Conservation (phyloP, 1,140 invertebrate genomes). For the Drosophila fuyamai region DNA sequence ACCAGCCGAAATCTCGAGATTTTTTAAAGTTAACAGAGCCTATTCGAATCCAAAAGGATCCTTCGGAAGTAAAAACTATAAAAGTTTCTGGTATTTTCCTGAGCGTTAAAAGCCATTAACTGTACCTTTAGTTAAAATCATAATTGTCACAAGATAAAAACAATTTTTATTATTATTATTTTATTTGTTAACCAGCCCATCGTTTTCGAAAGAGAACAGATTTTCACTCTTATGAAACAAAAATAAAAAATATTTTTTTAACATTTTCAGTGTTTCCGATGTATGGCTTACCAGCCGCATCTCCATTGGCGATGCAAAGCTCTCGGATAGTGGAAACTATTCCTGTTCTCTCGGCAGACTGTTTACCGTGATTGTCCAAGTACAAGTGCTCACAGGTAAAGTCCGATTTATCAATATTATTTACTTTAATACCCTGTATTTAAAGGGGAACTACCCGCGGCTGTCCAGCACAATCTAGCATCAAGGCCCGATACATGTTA, state of each 20-base stretch:
- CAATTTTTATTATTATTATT: too few species aligned
- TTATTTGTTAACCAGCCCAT: too few species aligned
- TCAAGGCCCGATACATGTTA: constrained; percentile 7
- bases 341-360: constrained; percentile 83
- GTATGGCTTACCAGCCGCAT: constrained; percentile 80
- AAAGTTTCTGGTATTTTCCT: too few species aligned
- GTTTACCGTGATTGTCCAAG: constrained; percentile 84
- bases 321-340: constrained; percentile 84
- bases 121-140: too few species aligned
- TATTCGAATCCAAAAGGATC: too few species aligned
- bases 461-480: constrained; percentile 82
- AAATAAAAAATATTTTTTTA: background rate
- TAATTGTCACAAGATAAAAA: too few species aligned
- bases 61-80: too few species aligned
- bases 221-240: background rate
- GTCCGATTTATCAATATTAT: background rate
- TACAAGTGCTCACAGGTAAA: constrained; percentile 84
- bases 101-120: too few species aligned
- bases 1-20: too few species aligned
- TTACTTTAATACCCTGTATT: background rate
- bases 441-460: constrained; percentile 84
- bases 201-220: too few species aligned
- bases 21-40: too few species aligned
- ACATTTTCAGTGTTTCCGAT: constrained; percentile 71
- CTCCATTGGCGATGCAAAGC: constrained; percentile 81